These are phyloP conservation scores for Piscicola geometra DNA, from an alignment of 2,888 invertebrate species.

Conservation along the genomic window DNA sequence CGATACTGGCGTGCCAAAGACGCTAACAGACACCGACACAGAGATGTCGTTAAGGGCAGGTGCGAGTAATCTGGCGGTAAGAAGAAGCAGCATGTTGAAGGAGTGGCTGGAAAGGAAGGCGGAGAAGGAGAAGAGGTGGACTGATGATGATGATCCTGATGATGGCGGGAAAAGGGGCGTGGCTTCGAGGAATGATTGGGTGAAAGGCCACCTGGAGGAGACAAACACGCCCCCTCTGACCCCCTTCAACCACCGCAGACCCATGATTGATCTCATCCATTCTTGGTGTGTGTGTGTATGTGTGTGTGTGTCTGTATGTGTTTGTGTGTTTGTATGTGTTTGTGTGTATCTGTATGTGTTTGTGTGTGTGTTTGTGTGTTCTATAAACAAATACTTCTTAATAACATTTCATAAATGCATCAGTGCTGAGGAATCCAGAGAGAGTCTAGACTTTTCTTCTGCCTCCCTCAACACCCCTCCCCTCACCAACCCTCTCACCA, in stretches of 20 bases:
- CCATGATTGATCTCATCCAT: not conserved
- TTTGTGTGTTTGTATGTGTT: too few species aligned
- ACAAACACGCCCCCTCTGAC: slow-evolving; percentile 10
- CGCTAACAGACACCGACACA: not conserved
- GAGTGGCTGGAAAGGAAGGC: slow-evolving; percentile 30
- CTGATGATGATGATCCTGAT: slow-evolving; percentile 15
- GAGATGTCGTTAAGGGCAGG: not conserved
- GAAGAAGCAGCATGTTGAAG: slow-evolving; percentile 31
- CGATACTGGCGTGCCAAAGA: slow-evolving; percentile 30
- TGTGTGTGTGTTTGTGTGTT: not conserved
- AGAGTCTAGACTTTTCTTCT: not conserved
- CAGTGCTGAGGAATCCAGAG: not conserved
- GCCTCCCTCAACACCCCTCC: not conserved
- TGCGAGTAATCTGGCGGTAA: slow-evolving; percentile 4
- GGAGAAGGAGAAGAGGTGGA: slow-evolving; percentile 30
- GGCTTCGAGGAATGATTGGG: slow-evolving; percentile 18
- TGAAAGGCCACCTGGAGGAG: slow-evolving; percentile 16
- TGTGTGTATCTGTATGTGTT: too few species aligned
- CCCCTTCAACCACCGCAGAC: not conserved
- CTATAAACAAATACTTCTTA: not conserved
- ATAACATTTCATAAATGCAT: too few species aligned
- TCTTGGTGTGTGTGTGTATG: not conserved
- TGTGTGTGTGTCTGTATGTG: not conserved
- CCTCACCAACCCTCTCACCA: not conserved
- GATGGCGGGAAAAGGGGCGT: slow-evolving; percentile 6